These are phyloP conservation scores for Peromyscus eremicus DNA, from an alignment of 2,797 vertebrate genomes.

Conservation along the genomic window DNA sequence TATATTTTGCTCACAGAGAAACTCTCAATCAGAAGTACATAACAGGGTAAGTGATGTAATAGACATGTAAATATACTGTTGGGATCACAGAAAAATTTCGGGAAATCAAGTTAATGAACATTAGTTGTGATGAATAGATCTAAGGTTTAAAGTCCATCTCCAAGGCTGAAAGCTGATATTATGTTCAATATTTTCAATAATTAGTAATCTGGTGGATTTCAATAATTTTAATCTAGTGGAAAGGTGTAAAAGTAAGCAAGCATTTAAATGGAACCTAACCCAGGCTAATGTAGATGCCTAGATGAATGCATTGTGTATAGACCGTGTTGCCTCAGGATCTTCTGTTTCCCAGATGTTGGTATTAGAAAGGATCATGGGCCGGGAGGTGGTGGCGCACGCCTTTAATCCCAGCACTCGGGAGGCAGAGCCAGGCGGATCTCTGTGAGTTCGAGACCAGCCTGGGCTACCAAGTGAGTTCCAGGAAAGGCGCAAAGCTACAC, in stretches of 20 bases:
- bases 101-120: constrained; percentile 11
- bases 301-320: fast-evolving
- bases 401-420: too few relatives aligned
- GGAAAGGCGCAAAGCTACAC: too few relatives aligned
- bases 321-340: not conserved
- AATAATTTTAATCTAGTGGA: not conserved
- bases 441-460: too few relatives aligned
- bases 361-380: not conserved
- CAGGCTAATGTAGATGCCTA: not conserved
- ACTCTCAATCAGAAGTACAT: not conserved
- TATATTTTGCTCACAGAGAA: constrained; percentile 50
- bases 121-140: not conserved
- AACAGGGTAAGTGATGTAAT: not conserved
- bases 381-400: too few relatives aligned
- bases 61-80: not conserved
- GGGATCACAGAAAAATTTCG: not conserved
- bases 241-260: not conserved
- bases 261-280: not conserved
- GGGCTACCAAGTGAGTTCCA: too few relatives aligned
- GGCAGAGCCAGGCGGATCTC: too few relatives aligned
- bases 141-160: not conserved
- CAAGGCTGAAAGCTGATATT: not conserved
- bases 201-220: not conserved
- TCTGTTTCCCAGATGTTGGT: not conserved
- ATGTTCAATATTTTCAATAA: not conserved